Percentiles rank a stretch among this genome's conserved stretches.
These are phyloP conservation scores for Lophius americanus DNA, from an alignment of 2,797 vertebrate species.

Conservation along the genomic window DNA sequence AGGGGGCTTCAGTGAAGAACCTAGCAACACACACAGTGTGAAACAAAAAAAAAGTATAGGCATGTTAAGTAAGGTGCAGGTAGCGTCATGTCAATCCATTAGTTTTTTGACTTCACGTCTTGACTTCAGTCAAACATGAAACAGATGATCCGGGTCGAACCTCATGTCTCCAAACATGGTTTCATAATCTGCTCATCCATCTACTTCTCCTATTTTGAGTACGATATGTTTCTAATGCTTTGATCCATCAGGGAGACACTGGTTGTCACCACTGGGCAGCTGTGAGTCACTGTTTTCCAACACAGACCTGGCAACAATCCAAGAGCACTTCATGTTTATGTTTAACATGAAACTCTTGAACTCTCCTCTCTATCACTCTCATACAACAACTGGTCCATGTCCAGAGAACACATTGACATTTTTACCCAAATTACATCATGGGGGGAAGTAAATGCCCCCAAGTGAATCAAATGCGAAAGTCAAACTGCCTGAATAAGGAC, in stretches of 20 bases:
- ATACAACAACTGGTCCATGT: neutral
- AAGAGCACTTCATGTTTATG: conserved; percentile 37
- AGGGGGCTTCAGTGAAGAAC: conserved; percentile 16
- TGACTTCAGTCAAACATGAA: neutral
- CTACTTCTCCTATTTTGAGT: conserved; percentile 33
- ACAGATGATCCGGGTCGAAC: conserved; percentile 23
- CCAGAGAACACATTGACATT: neutral
- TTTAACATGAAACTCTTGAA: conserved; percentile 36
- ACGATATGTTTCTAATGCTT: conserved; percentile 61
- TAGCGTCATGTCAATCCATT: neutral
- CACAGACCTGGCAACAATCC: conserved; percentile 42
- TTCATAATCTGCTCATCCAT: conserved; percentile 29
- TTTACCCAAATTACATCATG: neutral
- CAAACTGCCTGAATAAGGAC: conserved; percentile 61
- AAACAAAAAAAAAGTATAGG: conserved; percentile 34
- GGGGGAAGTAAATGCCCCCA: neutral
- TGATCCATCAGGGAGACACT: conserved; percentile 43
- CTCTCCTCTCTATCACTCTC: conserved; percentile 9
- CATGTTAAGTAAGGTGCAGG: conserved; percentile 20
- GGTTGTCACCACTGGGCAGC: conserved; percentile 59
- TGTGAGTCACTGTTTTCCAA: conserved; percentile 66
- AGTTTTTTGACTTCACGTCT: conserved; percentile 18
- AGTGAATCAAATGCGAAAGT: conserved; percentile 3
- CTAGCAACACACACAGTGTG: conserved; percentile 14
- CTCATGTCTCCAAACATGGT: conserved; percentile 34